Percentiles rank a stretch among this genome's conserved stretches.
Evolutionary conservation across 1,140 invertebrate species (phyloP).

Genomic region (Neodiprion fabricii): DNA sequence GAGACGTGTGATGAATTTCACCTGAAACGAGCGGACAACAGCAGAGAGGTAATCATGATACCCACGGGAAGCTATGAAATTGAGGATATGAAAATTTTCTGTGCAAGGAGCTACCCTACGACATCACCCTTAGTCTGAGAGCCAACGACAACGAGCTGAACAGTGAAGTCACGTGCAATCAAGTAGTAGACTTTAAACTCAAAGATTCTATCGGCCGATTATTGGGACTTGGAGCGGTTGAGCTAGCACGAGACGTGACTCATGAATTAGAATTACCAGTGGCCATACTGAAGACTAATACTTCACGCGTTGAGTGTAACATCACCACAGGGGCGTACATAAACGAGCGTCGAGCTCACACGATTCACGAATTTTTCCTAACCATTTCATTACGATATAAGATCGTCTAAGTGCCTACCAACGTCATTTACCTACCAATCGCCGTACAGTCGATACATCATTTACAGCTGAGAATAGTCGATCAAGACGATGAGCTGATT

Average conservation of each 20-base stretch:
- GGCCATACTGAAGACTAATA: too few relatives aligned
- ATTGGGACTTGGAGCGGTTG: too few relatives aligned
- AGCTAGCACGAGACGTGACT: too few relatives aligned
- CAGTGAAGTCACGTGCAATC: conserved; percentile 29
- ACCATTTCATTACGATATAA: conserved; percentile 38
- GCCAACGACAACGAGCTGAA: conserved; percentile 37
- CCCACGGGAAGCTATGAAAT: conserved; percentile 49
- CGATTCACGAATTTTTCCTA: conserved; percentile 8
- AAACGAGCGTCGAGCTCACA: too few relatives aligned
- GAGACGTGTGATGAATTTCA: too few relatives aligned
- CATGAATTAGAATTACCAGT: too few relatives aligned
- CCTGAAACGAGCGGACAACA: background rate
- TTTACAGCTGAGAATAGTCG: background rate
- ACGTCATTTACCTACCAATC: background rate
- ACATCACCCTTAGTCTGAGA: conserved; percentile 17
- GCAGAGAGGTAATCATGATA: conserved; percentile 20
- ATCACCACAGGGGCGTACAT: too few relatives aligned
- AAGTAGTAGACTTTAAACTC: background rate
- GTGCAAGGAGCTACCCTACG: conserved; percentile 16
- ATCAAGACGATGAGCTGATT: too few relatives aligned
- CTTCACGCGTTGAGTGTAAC: too few relatives aligned
- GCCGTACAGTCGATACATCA: background rate
- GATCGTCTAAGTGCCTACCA: conserved; percentile 35
- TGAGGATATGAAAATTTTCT: conserved; percentile 37
- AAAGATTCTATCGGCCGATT: background rate